These are phyloP conservation scores for Acridotheres tristis DNA, from an alignment of 2,797 vertebrate genomes.

Conservation along the genomic window DNA sequence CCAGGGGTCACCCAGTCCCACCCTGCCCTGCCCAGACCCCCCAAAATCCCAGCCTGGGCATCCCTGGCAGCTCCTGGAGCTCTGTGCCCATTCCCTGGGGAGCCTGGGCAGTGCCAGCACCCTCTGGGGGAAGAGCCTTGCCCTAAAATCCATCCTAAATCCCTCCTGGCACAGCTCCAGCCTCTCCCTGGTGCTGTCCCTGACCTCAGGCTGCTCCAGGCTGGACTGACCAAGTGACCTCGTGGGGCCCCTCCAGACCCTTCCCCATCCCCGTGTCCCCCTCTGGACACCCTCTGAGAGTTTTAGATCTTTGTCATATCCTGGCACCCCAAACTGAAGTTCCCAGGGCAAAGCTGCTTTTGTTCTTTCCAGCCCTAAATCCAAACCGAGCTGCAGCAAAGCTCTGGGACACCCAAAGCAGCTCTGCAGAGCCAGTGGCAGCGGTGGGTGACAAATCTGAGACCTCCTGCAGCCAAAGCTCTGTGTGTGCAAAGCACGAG, in stretches of 20 bases:
- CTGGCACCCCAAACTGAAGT: background rate
- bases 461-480: background rate
- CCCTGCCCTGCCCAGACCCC: too few species aligned
- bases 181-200: too few species aligned
- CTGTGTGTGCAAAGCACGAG: rapidly evolving
- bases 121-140: too few species aligned
- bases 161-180: too few species aligned
- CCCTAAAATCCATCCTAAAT: background rate
- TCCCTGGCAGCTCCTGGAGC: background rate
- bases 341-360: background rate
- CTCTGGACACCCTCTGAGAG: background rate
- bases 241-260: too few species aligned
- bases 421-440: background rate
- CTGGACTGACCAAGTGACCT: too few species aligned
- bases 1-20: background rate
- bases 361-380: background rate
- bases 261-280: background rate
- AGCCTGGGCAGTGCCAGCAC: too few species aligned
- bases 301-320: background rate
- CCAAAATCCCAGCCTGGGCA: background rate
- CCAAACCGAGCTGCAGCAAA: background rate
- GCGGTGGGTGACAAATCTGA: background rate
- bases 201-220: too few species aligned
- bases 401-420: background rate
- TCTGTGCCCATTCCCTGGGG: background rate